Percentiles rank a stretch among this genome's conserved stretches.
Conservation (phyloP, 2,113 vertebrate species). For the Elephas maximus region DNA sequence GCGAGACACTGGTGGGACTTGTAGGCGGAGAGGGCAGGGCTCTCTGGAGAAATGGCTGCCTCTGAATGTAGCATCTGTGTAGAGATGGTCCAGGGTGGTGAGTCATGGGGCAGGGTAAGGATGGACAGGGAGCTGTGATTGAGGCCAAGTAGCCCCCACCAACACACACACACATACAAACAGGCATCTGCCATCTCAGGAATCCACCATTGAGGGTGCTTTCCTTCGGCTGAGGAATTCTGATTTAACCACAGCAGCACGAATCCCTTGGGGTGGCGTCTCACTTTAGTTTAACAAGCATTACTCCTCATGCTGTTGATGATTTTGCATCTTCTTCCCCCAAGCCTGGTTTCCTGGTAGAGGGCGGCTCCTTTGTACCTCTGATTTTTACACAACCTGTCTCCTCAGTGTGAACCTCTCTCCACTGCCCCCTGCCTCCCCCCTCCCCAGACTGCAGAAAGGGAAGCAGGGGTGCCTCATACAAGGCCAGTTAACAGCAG, state of each 20-base stretch:
- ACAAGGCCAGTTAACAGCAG: not conserved
- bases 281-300: not conserved
- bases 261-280: not conserved
- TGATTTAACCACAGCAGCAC: not conserved
- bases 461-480: not conserved
- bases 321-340: not conserved
- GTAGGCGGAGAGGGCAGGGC: not conserved
- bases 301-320: not conserved
- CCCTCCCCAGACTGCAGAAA: not conserved
- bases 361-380: not conserved
- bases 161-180: no score
- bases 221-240: slow-evolving; percentile 22
- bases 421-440: not conserved
- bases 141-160: not conserved
- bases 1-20: not conserved
- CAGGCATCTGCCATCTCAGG: not conserved
- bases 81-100: not conserved
- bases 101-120: not conserved
- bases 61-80: no score
- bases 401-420: not conserved
- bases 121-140: not conserved
- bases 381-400: not conserved
- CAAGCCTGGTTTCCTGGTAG: not conserved
- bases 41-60: not conserved
- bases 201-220: not conserved